Base-by-base conservation (phyloP, 2,113 vertebrate species). In the Panurus biarmicus region DNA sequence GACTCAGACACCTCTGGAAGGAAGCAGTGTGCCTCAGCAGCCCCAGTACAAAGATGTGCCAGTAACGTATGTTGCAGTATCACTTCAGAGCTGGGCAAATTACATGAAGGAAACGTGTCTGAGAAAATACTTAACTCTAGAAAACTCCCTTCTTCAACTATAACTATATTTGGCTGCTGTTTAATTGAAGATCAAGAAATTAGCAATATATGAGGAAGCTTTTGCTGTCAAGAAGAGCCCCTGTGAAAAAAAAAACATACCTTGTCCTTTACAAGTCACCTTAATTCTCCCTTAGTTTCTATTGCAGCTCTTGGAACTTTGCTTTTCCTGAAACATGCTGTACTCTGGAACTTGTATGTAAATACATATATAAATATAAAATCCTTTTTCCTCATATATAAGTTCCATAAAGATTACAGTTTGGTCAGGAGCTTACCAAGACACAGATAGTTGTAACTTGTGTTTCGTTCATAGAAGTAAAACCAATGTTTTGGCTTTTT, bases 31-130 rank as follows among this genome's bases (percentile, higher is more conserved):
- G 90, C 98, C 98, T 60, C 98, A 99, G 87, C 99, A 99, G 84
- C 99, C 99, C 0, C 99, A 99, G 94, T 99, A 98, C 97, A 98
- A 98, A 97, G 99, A 99, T 9, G 99, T 99, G 69, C 99, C 99
- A 85, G 95, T 99, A 97, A 98, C 98, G 99, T 99, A 98, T 77
- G 98, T 97, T 66, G 42, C 44, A 20, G 56, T 20, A 5, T 79
- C 31, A 40, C 57, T 36, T 50, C 40, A 19, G 84, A 23, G 16
- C 45, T 89, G 76, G 45, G 90, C n/a, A 72, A 33, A 25, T 48
- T 61, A 42, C 11, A 7, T 14, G 15, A 54, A 91, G 25, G 65
- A 82, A 82, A 53, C 11, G 14, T 38, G 21, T 25, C 15, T 29
- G 74, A 56, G 62, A 76, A 88, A 56, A 64, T 62, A 42, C 0